These are phyloP conservation scores for Lethenteron camtschaticum DNA, from an alignment of 2,113 vertebrate genomes.

Conservation along the genomic window DNA sequence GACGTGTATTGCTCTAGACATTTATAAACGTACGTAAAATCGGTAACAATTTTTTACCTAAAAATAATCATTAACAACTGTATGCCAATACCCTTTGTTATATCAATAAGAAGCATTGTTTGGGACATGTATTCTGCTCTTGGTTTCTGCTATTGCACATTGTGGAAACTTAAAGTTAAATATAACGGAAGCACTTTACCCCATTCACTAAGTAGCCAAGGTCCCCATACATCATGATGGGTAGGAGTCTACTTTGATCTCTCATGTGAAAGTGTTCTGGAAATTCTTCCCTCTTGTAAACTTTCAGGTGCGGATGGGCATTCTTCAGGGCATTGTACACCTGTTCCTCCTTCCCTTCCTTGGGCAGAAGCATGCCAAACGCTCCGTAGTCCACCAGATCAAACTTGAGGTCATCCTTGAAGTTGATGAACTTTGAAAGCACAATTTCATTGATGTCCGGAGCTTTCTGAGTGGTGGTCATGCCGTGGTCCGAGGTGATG, in stretches of 20 bases:
- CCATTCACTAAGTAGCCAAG: conserved; percentile 44
- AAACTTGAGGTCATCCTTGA: conserved; percentile 21
- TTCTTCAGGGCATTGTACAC: conserved; percentile 26
- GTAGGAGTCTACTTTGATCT: conserved; percentile 25
- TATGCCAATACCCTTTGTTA: too few relatives aligned
- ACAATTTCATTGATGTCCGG: conserved; percentile 23
- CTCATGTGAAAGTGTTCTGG: conserved; percentile 32
- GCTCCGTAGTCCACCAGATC: conserved; percentile 43
- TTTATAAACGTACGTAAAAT: too few relatives aligned
- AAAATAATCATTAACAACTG: too few relatives aligned
- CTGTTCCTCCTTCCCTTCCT: conserved; percentile 23
- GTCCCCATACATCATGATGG: conserved; percentile 34
- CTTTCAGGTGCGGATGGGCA: conserved; percentile 26
- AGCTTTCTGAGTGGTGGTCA: conserved; percentile 41
- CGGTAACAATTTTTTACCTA: too few relatives aligned
- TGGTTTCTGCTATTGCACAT: too few relatives aligned
- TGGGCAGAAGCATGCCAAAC: conserved; percentile 39
- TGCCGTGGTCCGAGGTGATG: conserved; percentile 43
- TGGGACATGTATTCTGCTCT: too few relatives aligned
- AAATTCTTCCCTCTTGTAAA: conserved; percentile 33
- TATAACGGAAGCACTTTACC: conserved; percentile 13
- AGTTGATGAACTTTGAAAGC: conserved; percentile 25
- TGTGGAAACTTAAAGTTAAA: too few relatives aligned
- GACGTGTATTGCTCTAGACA: too few relatives aligned
- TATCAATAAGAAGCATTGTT: too few relatives aligned